phyloP scores from a whole-genome alignment of 2,113 vertebrate species.

The Trichechus manatus region DNA sequence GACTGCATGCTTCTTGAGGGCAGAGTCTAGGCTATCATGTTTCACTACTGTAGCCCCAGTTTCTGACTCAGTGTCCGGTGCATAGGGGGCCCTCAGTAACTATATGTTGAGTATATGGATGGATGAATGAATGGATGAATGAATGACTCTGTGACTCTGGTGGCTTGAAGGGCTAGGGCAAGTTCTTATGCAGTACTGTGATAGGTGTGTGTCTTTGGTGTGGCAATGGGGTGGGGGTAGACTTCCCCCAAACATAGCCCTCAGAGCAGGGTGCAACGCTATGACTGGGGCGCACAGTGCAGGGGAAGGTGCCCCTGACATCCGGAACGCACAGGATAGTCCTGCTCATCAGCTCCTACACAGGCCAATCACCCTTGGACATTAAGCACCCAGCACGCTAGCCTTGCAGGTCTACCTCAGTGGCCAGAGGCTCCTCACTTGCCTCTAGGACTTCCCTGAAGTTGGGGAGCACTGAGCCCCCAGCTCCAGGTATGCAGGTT shows the following conservation, averaged over 20 bases:
- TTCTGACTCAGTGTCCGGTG: neutral
- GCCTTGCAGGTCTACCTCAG: neutral
- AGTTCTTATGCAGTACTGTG: neutral
- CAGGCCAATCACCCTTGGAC: neutral
- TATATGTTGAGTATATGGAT: neutral
- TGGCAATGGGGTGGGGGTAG: neutral
- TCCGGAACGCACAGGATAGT: accelerated
- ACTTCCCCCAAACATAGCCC: neutral
- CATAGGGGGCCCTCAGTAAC: neutral
- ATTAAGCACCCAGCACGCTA: neutral
- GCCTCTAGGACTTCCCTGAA: neutral
- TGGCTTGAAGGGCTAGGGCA: neutral
- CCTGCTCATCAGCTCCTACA: neutral
- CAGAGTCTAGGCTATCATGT: neutral
- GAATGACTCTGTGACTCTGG: neutral
- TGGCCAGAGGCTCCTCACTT: neutral
- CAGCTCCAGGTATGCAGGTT: neutral
- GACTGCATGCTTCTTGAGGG: neutral
- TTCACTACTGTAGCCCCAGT: neutral
- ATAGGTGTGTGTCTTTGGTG: neutral
- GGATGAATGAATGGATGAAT: neutral
- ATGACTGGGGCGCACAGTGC: too few relatives aligned
- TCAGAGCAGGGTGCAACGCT: neutral
- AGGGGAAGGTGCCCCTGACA: neutral
- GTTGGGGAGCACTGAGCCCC: neutral